Evolutionary conservation across 1,140 invertebrate genomes (phyloP).

Genomic region (Lasioglossum baleicum): DNA sequence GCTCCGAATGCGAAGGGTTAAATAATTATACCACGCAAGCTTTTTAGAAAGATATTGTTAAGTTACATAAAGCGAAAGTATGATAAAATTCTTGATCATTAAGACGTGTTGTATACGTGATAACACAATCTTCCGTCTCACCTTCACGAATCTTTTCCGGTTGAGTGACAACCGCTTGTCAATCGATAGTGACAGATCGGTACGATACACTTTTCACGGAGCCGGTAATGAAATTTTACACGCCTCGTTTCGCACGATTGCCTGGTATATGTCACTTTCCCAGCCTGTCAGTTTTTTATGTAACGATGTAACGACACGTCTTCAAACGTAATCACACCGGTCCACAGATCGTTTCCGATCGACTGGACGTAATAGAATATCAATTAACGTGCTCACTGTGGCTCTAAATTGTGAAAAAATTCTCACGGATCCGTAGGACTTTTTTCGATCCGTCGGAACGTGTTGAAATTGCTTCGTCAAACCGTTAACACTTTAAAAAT

Average conservation of each 20-base stretch:
- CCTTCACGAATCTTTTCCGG: not conserved
- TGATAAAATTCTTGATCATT: not conserved
- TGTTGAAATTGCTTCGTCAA: no score
- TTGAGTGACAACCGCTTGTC: not conserved
- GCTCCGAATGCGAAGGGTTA: no score
- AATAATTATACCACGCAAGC: no score
- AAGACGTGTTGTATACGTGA: not conserved
- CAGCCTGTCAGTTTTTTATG: not conserved
- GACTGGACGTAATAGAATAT: no score
- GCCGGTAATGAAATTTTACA: constrained; percentile 37
- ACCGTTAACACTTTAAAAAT: no score
- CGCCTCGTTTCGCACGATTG: constrained; percentile 36
- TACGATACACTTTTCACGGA: not conserved
- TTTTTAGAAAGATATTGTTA: not conserved
- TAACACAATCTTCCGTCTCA: not conserved
- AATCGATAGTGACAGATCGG: constrained; percentile 14
- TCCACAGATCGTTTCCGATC: not conserved
- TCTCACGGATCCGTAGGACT: no score
- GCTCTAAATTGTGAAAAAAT: no score
- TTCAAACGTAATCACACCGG: not conserved
- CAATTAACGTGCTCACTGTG: no score
- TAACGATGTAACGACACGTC: not conserved
- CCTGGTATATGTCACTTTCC: not conserved
- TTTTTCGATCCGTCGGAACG: no score
- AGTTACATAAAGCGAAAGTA: not conserved